Base-by-base conservation (phyloP, 2,797 vertebrate genomes). In the Enteromius afrohamiltoni region DNA sequence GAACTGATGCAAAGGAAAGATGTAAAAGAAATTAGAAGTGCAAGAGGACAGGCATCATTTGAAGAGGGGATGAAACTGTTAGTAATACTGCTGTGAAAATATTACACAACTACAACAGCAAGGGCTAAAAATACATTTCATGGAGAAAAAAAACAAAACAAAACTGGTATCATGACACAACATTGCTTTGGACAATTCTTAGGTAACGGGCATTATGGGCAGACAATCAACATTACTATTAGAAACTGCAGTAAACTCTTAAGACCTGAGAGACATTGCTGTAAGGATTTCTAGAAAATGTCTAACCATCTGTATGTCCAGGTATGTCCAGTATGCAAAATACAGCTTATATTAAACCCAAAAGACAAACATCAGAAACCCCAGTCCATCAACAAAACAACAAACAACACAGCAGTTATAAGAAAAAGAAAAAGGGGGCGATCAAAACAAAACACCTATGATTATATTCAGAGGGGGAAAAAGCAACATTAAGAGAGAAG, bases 281-380 rank as follows among this genome's bases (percentile, higher is more conserved):
- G 14, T n/a, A 55, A 21, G 10, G 10, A 14, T 31, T 14, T 53
- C 8, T 31, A 8, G 6, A 34, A 55, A 49, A 49, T 6, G 29
- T 37, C 26, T n/a, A 65, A 60, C 62, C 23, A 82, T 77, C 89
- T 89, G 89, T 85, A 89, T 90, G 90, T 90, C 91, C 91, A 93
- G 93, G 92, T 71, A 83, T 82, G 67, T 47, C 23, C 86, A 91
- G 87, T 87, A 76, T 60, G 74, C 70, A 42, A 64, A 29, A 65
- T 53, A 65, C 70, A 42, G 31, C 45, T 51, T 74, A 64, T 11
- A 64, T 34, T 60, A 82, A 65, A 69, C 47, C 9, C 7, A 29
- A 2, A 31, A 53, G 19, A 26, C 3, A 55, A 34, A 40, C 42
- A 14, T 29, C 40, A 83, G 29, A 70, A 70, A 77, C 1, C 10